These are phyloP conservation scores for Amblyornis subalaris DNA, from an alignment of 2,113 vertebrate genomes.

Conservation along the genomic window DNA sequence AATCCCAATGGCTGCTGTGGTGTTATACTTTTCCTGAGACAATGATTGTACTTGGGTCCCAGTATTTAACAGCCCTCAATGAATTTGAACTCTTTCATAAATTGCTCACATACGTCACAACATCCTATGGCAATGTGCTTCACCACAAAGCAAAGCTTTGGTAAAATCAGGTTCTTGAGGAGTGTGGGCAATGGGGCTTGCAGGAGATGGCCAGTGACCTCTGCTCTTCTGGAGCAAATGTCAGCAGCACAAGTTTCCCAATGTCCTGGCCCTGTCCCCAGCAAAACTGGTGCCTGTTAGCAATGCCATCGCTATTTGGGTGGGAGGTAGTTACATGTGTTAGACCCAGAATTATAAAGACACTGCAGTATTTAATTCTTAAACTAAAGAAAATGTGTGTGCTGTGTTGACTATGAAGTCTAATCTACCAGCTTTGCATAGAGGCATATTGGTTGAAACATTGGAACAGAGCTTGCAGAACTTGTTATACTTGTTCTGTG, in stretches of 20 bases:
- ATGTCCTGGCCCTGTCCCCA: neutral
- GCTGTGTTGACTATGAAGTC: neutral
- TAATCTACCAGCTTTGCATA: neutral
- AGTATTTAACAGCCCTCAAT: neutral
- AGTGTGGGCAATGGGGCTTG: neutral
- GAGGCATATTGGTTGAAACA: neutral
- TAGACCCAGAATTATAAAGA: neutral
- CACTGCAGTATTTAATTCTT: neutral
- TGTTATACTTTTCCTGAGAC: neutral
- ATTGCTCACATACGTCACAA: neutral
- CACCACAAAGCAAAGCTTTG: neutral
- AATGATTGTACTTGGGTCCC: neutral
- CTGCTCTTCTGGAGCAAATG: neutral
- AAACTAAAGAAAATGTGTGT: neutral
- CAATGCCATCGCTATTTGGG: neutral
- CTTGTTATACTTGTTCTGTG: conserved; percentile 40
- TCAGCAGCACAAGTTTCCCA: neutral
- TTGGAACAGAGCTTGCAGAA: conserved; percentile 14
- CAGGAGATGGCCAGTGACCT: neutral
- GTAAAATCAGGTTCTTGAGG: neutral
- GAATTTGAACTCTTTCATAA: neutral
- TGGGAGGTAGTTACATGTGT: neutral
- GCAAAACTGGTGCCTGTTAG: neutral
- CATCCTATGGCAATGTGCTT: accelerated
- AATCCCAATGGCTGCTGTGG: neutral